Conservation (phyloP, 2,888 invertebrate species). For the Xestia xanthographa region DNA sequence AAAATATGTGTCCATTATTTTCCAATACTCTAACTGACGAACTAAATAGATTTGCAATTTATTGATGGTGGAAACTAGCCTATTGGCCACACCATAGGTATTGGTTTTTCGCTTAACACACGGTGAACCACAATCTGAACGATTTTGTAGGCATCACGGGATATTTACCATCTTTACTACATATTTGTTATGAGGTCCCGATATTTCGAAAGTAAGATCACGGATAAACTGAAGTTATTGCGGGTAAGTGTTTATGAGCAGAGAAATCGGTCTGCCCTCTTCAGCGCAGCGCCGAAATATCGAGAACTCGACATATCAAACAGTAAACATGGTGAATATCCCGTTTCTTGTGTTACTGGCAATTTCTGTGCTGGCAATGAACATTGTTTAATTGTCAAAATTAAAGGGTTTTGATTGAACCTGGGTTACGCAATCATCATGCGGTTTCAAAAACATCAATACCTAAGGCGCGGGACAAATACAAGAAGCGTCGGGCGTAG, state of each 20-base stretch:
- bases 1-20: no score
- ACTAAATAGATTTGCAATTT: no score
- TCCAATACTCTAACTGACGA: no score
- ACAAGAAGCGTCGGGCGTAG: no score
- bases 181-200: background rate
- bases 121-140: background rate
- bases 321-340: no score
- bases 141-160: background rate
- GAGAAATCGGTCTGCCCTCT: background rate
- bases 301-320: no score
- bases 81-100: background rate
- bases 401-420: background rate
- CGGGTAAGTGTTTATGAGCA: background rate
- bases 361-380: no score
- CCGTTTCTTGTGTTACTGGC: no score
- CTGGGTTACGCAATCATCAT: background rate
- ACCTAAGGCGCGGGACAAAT: no score
- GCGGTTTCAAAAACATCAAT: background rate
- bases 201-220: background rate
- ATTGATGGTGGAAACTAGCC: no score
- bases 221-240: background rate
- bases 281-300: no score
- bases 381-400: background rate
- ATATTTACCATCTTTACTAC: background rate
- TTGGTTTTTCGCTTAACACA: background rate